phyloP scores from a whole-genome alignment of 2,113 vertebrate genomes.

The Tiliqua scincoides region DNA sequence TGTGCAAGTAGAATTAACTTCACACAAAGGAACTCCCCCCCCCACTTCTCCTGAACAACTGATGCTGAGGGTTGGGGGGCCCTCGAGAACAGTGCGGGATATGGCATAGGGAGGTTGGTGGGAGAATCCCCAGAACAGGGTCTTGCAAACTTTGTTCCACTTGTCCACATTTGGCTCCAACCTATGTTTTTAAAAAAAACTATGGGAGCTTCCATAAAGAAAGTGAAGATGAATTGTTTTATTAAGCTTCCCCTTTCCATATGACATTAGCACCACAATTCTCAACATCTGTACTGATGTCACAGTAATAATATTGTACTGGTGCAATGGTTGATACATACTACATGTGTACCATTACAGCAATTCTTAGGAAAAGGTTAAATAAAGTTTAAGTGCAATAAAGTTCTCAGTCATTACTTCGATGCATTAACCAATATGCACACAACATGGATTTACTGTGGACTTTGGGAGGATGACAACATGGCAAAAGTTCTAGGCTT shows the following conservation, averaged over 20 bases:
- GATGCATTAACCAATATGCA: no score
- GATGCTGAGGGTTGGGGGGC: no score
- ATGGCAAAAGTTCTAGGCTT: not conserved
- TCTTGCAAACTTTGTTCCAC: no score
- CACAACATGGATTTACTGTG: not conserved
- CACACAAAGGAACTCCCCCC: no score
- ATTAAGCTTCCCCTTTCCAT: not conserved
- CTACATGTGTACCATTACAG: not conserved
- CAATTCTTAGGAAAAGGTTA: not conserved
- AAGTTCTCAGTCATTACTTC: no score
- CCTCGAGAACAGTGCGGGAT: no score
- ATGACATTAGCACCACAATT: not conserved
- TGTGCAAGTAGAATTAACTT: no score
- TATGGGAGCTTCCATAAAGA: not conserved
- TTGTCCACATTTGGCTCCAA: not conserved
- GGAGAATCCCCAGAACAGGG: no score
- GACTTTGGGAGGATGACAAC: not conserved
- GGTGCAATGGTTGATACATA: not conserved
- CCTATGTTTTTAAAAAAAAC: not conserved
- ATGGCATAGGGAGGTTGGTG: no score
- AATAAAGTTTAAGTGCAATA: no score
- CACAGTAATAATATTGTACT: not conserved
- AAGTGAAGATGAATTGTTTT: not conserved
- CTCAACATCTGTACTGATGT: not conserved
- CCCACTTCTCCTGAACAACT: no score